Evolutionary conservation across 2,113 vertebrate genomes (phyloP).

Genomic region (Microtus pennsylvanicus): DNA sequence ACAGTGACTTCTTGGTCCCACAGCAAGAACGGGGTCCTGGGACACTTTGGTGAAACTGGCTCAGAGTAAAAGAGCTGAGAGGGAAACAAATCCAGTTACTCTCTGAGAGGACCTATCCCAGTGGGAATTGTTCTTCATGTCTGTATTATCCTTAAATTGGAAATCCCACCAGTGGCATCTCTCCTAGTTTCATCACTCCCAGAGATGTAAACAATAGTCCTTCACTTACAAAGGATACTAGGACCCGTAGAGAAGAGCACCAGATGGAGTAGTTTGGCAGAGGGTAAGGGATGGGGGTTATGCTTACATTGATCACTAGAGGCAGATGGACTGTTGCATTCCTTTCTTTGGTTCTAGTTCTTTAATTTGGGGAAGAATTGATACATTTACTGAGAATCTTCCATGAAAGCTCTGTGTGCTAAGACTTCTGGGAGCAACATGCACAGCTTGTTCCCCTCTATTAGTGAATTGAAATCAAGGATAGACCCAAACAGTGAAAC

Average conservation of each 20-base stretch:
- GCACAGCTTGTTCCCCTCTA: not conserved
- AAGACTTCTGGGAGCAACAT: not conserved
- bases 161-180: conserved; percentile 43
- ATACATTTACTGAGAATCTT: not conserved
- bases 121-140: not conserved
- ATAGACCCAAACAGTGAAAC: not conserved
- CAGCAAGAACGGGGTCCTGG: not conserved
- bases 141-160: conserved; percentile 26
- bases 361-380: not conserved
- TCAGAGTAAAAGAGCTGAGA: not conserved
- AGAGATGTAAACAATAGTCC: not conserved
- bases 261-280: not conserved
- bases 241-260: not conserved
- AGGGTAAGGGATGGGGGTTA: too few species aligned
- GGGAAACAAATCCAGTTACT: not conserved
- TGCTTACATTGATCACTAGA: not conserved
- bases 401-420: not conserved
- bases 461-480: not conserved
- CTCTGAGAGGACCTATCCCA: not conserved
- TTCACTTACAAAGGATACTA: not conserved
- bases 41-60: not conserved
- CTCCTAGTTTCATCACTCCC: not conserved
- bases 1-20: too few species aligned
- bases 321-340: not conserved
- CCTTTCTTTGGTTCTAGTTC: not conserved